phyloP scores from a whole-genome alignment of 2,797 vertebrate genomes.

The Synaphobranchus kaupii region DNA sequence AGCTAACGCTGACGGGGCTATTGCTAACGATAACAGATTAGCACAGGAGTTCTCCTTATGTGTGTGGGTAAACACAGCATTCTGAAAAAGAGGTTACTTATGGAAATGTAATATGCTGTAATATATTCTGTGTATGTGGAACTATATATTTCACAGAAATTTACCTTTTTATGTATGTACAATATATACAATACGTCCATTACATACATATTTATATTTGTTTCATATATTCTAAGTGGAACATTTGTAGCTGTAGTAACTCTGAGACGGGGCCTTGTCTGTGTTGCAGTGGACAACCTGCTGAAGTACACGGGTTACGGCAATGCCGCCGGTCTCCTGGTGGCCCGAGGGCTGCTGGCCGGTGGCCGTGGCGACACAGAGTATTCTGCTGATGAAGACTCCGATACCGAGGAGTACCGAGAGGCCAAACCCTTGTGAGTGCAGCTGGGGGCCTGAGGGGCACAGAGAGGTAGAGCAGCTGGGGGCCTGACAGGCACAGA shows the following conservation, averaged over 20 bases:
- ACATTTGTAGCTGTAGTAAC: background rate
- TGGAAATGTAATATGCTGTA: no score
- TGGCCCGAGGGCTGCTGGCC: conserved; percentile 88
- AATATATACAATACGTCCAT: no score
- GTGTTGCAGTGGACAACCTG: conserved; percentile 87
- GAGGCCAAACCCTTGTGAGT: conserved; percentile 87
- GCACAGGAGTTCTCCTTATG: no score
- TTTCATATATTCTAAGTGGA: background rate
- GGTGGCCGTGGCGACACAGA: conserved; percentile 93
- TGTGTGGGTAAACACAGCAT: no score
- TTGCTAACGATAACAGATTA: background rate
- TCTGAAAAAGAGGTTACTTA: no score
- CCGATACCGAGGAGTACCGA: conserved; percentile 98
- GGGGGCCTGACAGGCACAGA: background rate
- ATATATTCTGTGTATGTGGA: no score
- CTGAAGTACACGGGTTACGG: conserved; percentile 98
- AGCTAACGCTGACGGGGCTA: background rate
- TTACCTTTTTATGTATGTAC: no score
- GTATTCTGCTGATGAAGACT: conserved; percentile 97
- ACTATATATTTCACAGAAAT: no score
- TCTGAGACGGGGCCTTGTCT: background rate
- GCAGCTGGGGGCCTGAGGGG: background rate
- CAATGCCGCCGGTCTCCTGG: conserved; percentile 93
- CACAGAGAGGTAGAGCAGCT: background rate
- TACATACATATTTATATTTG: no score